Conservation (phyloP, 1,140 invertebrate species). For the Wiebesia pumilae region DNA sequence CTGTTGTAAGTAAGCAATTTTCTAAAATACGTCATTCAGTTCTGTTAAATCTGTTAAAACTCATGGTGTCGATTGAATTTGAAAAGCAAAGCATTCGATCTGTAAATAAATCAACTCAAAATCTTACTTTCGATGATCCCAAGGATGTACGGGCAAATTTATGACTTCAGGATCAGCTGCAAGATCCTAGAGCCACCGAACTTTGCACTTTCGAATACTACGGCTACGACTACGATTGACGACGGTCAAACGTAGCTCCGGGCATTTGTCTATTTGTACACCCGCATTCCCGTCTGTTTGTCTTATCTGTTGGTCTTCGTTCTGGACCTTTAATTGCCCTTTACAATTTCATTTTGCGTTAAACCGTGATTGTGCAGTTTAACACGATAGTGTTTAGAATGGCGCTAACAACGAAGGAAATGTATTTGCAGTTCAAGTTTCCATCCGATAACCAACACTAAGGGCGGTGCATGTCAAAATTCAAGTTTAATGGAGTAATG, state of each 20-base stretch:
- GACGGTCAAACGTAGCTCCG: not conserved
- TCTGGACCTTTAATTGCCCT: not conserved
- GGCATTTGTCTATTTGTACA: slow-evolving; percentile 25
- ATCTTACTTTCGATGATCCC: not conserved
- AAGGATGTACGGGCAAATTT: not conserved
- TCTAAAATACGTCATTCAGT: too few relatives aligned
- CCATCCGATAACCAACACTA: not conserved
- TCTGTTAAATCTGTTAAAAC: too few relatives aligned
- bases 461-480: not conserved
- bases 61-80: too few relatives aligned
- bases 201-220: slow-evolving; percentile 42
- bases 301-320: not conserved
- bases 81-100: not conserved
- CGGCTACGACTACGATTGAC: not conserved
- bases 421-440: not conserved
- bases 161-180: slow-evolving; percentile 25
- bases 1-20: too few relatives aligned
- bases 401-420: not conserved
- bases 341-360: not conserved
- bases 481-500: too few relatives aligned
- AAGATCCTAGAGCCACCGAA: slow-evolving; percentile 33
- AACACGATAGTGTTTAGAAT: not conserved
- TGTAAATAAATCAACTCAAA: slow-evolving; percentile 25
- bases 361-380: not conserved
- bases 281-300: not conserved